Evolutionary conservation across 2,113 vertebrate genomes (phyloP), one percentile per base, ranked within the genome.

Genomic region (Cavia porcellus): DNA sequence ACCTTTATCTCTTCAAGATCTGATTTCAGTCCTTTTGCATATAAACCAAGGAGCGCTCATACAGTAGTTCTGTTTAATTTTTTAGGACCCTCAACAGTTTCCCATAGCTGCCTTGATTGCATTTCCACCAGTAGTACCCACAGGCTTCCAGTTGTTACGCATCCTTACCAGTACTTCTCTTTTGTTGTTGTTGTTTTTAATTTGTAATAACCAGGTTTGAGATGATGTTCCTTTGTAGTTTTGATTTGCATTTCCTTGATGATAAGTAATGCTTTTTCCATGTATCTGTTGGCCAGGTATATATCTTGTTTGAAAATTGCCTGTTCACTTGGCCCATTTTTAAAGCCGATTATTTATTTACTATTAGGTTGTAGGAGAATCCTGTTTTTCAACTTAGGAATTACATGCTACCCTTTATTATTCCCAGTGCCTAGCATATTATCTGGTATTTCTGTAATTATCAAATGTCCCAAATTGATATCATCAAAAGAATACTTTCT

Each of bases 321-420:
- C 47, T 68, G 2, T 79, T 88, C 6, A 59, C 42, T 84, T 74
- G 77, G 14, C 32, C 77, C 17, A 35, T 80, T 80, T 85, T 38
- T 38, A 5, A 92, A 61, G 25, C 13, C 83, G 13, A 57, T n/a
- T 84, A 85, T 62, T 90, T 92, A 75, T 82, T 59, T 70, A 17
- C 22, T n/a, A 3, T 70, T n/a, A 38, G 80, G 15, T 61, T 87
- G 5, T 70, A 70, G 38, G 52, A 75, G 42, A 90, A 24, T 20
- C 38, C 32, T 88, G 38, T 90, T 72, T 80, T 91, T 85, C 32
- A 87, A 14, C 57, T 79, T 90, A 87, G 57, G 38, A 87, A 68
- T 84, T 90, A 80, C 55, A 52, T 32, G 25, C 70, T 89, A n/a
- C 79, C 79, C 70, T 66, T 90, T 92, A 59, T 90, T 42, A 92